Evolutionary conservation across 2,888 invertebrate species (phyloP), one percentile per base, ranked within the genome.

Genomic region (Spilarctia lutea): DNA sequence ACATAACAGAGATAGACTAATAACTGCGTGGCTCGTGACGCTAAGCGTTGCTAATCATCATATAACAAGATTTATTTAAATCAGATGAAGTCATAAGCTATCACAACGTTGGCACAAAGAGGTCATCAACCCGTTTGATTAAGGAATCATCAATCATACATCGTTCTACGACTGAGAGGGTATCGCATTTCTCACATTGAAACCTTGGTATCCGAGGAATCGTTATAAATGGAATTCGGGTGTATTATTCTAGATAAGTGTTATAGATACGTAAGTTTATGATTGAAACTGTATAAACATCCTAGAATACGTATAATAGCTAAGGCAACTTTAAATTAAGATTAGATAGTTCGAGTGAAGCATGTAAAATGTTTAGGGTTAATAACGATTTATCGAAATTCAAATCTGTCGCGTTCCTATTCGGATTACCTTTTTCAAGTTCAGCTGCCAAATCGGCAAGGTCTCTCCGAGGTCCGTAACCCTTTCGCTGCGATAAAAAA

Each of bases 91-190:
- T 93, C 92, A 90, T 90, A 88, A 89, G 90, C 89, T 90, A 91
- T 90, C 90, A 87, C 85, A 85, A 81, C 78, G 85, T 77, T 83
- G 75, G 85, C 45, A 86, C 81, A 83, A 74, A 75, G 83, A 88
- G 93, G 92, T 94, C 91, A 87, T 83, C 86, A 93, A 94, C 93
- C 92, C 87, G 82, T 87, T 90, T 94, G 94, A 94, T 94, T 94
- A 93, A 94, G 92, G 92, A 91, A 93, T 94, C 93, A 94, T 94
- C 94, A 94, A 94, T 94, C 94, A 94, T 86, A 82, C 87, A 90
- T 91, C 89, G 90, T 89, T 89, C 87, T 83, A 87, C 89, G 87
- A 87, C 86, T 78, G 85, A 87, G 90, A 87, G 79, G 89, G 90
- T 92, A 93, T 94, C 91, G 86, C 88, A 89, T 94, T 92, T 93